Evolutionary conservation across 2,113 vertebrate genomes (phyloP).

Genomic region (Zosterops pallidus): DNA sequence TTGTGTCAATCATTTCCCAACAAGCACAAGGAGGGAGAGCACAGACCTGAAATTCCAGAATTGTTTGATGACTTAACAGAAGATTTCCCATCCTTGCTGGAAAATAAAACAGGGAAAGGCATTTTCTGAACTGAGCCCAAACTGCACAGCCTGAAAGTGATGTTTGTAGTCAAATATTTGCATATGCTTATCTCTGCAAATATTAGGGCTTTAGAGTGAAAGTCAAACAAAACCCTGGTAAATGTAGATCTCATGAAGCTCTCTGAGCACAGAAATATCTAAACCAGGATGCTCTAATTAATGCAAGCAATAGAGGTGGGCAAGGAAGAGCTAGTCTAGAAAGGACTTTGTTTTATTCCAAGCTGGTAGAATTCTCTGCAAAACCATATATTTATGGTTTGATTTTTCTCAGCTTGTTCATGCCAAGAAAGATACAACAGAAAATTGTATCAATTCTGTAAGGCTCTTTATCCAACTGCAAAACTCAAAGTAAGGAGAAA

Average conservation of each 20-base stretch:
- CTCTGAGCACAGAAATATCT: neutral
- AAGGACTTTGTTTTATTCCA: neutral
- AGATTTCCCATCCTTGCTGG: neutral
- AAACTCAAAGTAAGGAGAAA: neutral
- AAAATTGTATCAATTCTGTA: neutral
- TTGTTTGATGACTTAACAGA: neutral
- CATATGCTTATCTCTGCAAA: neutral
- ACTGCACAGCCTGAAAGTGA: neutral
- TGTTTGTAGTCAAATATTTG: conserved; percentile 6
- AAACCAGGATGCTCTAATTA: neutral
- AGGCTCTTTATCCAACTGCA: neutral
- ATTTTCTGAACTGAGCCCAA: neutral
- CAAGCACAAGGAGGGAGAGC: neutral
- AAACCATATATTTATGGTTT: neutral
- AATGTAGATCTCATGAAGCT: neutral
- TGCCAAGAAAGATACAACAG: neutral
- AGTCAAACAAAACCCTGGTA: neutral
- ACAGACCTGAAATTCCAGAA: neutral
- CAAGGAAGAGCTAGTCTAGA: neutral
- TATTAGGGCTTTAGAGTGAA: neutral
- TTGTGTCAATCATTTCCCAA: neutral
- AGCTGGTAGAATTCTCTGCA: neutral
- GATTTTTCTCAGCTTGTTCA: neutral
- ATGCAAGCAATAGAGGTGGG: neutral
- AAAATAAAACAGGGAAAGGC: neutral